Conservation (phyloP, 2,888 invertebrate species). For the Tachina lurida region DNA sequence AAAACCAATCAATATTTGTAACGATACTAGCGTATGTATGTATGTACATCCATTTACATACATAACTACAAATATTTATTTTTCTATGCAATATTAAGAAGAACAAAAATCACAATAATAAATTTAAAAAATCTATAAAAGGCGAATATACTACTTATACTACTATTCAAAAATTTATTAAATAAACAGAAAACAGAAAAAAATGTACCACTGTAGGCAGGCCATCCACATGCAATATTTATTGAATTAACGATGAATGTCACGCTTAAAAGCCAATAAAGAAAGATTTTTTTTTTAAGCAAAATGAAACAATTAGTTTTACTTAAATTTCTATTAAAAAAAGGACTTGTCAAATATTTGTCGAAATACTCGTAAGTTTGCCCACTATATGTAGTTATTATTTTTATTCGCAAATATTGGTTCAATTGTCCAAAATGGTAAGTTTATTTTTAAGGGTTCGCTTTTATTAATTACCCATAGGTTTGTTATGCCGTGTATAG, state of each 20-base stretch:
- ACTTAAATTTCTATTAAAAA: not conserved
- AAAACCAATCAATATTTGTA: conserved; percentile 7
- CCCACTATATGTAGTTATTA: too few relatives aligned
- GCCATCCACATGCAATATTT: conserved; percentile 69
- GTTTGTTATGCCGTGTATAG: too few relatives aligned
- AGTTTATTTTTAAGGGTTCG: too few relatives aligned
- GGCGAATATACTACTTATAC: conserved; percentile 48
- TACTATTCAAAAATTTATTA: conserved; percentile 46
- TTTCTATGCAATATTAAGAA: conserved; percentile 69
- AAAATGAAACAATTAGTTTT: conserved; percentile 71
- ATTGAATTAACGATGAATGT: conserved; percentile 71
- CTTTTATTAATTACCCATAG: too few relatives aligned
- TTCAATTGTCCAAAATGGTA: too few relatives aligned
- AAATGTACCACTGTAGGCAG: conserved; percentile 64
- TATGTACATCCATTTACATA: conserved; percentile 1
- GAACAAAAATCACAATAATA: conserved; percentile 48
- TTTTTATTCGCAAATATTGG: too few relatives aligned
- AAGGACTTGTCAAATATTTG: too few relatives aligned
- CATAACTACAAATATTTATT: conserved; percentile 57
- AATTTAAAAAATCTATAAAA: conserved; percentile 49
- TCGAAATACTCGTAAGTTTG: too few relatives aligned
- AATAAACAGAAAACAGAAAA: conserved; percentile 34
- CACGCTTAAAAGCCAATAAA: conserved; percentile 78
- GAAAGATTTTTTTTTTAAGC: conserved; percentile 74
- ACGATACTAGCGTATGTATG: not conserved